These are phyloP conservation scores for Callyntrura sp. DNA, from an alignment of 2,888 invertebrate species.

Conservation along the genomic window DNA sequence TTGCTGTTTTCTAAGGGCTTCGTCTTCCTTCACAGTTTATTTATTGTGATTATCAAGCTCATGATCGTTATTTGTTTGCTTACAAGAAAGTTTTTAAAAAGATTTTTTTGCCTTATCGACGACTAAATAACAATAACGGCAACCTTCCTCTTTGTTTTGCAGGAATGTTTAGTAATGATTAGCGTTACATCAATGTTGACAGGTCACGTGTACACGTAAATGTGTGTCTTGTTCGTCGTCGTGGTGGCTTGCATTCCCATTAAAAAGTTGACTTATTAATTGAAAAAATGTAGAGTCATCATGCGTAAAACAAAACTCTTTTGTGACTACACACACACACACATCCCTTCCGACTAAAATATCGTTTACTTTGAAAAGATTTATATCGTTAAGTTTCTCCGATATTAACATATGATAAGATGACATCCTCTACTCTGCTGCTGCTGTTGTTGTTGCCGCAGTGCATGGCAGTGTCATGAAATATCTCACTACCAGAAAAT, in stretches of 20 bases:
- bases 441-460: not conserved
- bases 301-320: not conserved
- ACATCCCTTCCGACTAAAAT: not conserved
- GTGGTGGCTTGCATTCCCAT: slow-evolving; percentile 33
- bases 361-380: slow-evolving; percentile 40
- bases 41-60: slow-evolving; percentile 6
- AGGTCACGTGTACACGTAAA: slow-evolving; percentile 62
- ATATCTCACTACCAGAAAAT: not conserved
- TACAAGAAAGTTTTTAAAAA: slow-evolving; percentile 5
- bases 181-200: slow-evolving; percentile 47
- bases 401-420: slow-evolving; percentile 32
- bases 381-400: slow-evolving; percentile 52
- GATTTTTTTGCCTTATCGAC: slow-evolving; percentile 7
- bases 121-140: slow-evolving; percentile 1
- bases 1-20: not conserved
- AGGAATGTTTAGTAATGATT: slow-evolving; percentile 7
- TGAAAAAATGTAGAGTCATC: slow-evolving; percentile 27
- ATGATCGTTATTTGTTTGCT: not conserved
- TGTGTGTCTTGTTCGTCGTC: slow-evolving; percentile 12
- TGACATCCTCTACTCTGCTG: not conserved
- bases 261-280: slow-evolving; percentile 55
- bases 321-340: no score
- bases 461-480: no score
- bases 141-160: not conserved
- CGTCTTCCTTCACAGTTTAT: no score